Percentiles rank a stretch among this genome's conserved stretches.
These are phyloP conservation scores for Cyprinodon diabolis DNA, from an alignment of 2,797 vertebrate species.

Conservation along the genomic window DNA sequence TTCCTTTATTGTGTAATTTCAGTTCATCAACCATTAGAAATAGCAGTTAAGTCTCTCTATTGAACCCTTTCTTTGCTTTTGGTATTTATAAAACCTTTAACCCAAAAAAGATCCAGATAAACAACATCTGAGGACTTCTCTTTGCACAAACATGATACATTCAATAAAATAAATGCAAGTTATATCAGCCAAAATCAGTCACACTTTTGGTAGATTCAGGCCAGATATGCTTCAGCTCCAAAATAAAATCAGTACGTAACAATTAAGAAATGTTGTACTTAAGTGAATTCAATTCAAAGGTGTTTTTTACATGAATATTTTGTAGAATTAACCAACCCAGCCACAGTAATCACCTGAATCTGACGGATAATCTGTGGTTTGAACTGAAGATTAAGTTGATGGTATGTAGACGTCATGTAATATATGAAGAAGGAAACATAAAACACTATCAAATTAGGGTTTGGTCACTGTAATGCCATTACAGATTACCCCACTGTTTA, in stretches of 20 bases:
- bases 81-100: conserved; percentile 11
- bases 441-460: background rate
- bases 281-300: background rate
- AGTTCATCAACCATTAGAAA: conserved; percentile 29
- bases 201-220: background rate
- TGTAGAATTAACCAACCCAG: background rate
- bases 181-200: conserved; percentile 1
- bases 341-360: background rate
- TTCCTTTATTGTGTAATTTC: conserved; percentile 26
- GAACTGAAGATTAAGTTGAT: background rate
- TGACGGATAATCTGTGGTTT: background rate
- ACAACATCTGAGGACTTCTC: conserved; percentile 44
- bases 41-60: conserved; percentile 33
- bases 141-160: conserved; percentile 22
- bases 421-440: background rate
- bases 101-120: conserved; percentile 35
- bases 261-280: background rate
- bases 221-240: background rate
- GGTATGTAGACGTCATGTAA: background rate
- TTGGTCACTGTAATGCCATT: background rate
- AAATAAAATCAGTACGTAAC: background rate
- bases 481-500: background rate
- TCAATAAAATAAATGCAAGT: conserved; percentile 17
- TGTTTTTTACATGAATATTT: too few species aligned
- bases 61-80: conserved; percentile 23